These are phyloP conservation scores for Saturnia pavonia DNA, from an alignment of 2,888 invertebrate genomes.

Conservation along the genomic window DNA sequence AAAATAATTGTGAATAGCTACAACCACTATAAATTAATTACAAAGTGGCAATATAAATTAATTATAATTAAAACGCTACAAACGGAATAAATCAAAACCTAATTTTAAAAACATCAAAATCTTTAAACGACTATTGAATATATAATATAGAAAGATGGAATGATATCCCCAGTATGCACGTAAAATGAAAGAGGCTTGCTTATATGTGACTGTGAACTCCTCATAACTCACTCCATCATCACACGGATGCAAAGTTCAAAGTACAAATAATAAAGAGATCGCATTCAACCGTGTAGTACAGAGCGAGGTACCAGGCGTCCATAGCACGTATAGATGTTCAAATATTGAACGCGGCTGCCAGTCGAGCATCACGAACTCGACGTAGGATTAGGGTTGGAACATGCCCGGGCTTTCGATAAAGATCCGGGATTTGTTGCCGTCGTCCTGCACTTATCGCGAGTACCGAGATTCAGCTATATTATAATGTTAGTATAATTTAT, in stretches of 20 bases:
- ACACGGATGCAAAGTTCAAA: background rate
- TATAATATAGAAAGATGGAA: background rate
- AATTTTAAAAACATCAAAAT: background rate
- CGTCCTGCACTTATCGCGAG: background rate
- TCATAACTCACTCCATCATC: background rate
- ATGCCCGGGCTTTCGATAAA: conserved; percentile 15
- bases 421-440: conserved; percentile 9
- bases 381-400: conserved; percentile 33
- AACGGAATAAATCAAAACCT: background rate
- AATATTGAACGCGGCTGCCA: conserved; percentile 59
- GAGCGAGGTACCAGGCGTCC: conserved; percentile 58
- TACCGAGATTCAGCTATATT: background rate
- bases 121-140: background rate
- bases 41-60: too few species aligned
- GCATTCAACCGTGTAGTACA: conserved; percentile 50
- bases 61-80: too few species aligned
- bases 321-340: conserved; percentile 56
- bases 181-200: background rate
- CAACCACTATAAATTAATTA: too few species aligned
- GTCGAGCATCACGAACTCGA: conserved; percentile 48
- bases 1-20: too few species aligned
- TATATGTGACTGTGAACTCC: background rate
- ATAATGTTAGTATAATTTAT: background rate
- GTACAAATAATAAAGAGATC: conserved; percentile 22
- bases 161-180: background rate